phyloP scores from a whole-genome alignment of 2,888 invertebrate genomes.

The Pristionchus entomophagus region DNA sequence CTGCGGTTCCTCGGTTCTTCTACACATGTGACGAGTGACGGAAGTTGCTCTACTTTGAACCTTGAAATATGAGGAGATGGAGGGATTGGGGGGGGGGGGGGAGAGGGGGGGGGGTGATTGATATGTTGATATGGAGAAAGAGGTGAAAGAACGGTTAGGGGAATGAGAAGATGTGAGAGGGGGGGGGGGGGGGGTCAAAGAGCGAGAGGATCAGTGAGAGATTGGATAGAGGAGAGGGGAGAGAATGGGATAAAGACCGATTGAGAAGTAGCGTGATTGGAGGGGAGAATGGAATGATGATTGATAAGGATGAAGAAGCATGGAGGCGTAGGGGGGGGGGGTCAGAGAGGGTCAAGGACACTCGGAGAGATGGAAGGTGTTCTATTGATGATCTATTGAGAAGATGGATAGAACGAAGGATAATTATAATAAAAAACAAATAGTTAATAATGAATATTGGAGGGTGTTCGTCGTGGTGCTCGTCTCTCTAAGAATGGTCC shows the following conservation, averaged over 20 bases:
- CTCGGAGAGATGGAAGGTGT: background rate
- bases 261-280: constrained; percentile 5
- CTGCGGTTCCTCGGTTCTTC: background rate
- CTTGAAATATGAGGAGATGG: constrained; percentile 3
- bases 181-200: background rate
- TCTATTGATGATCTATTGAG: background rate
- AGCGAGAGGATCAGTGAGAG: background rate
- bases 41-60: constrained; percentile 8
- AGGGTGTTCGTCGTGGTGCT: constrained; percentile 86
- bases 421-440: background rate
- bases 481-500: constrained; percentile 87
- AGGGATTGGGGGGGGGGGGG: background rate
- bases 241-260: constrained; percentile 19
- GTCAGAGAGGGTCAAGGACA: background rate
- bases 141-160: background rate
- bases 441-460: background rate
- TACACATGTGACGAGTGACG: constrained; percentile 28
- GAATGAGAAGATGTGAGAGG: constrained; percentile 18
- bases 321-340: background rate
- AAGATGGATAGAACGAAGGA: background rate
- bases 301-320: constrained; percentile 3
- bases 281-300: background rate
- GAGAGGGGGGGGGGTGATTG: background rate
- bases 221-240: background rate
- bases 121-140: constrained; percentile 6